Evolutionary conservation across 2,113 vertebrate genomes (phyloP).

Genomic region (Chiloscyllium plagiosum): DNA sequence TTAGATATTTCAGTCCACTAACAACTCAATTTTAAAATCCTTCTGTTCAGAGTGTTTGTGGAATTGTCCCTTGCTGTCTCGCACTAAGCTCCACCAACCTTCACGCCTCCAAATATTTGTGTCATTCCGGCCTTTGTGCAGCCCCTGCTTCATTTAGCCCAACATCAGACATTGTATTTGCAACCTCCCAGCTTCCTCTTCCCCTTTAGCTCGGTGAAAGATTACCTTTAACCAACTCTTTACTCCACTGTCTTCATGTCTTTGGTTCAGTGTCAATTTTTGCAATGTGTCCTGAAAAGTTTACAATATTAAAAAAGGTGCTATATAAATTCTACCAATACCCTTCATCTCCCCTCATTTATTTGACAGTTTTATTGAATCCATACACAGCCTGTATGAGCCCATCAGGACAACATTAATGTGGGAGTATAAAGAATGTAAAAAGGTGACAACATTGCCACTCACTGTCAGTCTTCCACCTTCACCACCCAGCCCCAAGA

Average conservation of each 20-base stretch:
- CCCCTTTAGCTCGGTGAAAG: background rate
- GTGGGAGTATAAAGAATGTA: background rate
- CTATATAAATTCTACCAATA: background rate
- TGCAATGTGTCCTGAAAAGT: background rate
- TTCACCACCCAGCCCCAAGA: background rate
- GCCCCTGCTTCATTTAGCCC: background rate
- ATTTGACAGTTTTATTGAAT: background rate
- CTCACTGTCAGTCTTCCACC: no score
- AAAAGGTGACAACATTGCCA: background rate
- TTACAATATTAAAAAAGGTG: no score
- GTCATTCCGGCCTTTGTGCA: background rate
- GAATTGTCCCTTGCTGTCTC: no score
- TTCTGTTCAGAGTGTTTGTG: no score
- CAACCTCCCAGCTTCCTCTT: background rate
- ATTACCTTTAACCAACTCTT: background rate
- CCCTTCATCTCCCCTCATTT: background rate
- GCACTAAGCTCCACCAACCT: background rate
- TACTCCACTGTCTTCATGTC: background rate
- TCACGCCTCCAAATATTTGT: background rate
- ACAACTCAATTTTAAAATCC: background rate
- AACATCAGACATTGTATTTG: no score
- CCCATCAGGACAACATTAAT: background rate
- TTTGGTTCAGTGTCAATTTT: background rate
- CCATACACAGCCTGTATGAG: background rate
- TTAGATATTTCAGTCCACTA: background rate